Evolutionary conservation across 2,888 invertebrate species (phyloP).

Genomic region (Volucella bombylans): DNA sequence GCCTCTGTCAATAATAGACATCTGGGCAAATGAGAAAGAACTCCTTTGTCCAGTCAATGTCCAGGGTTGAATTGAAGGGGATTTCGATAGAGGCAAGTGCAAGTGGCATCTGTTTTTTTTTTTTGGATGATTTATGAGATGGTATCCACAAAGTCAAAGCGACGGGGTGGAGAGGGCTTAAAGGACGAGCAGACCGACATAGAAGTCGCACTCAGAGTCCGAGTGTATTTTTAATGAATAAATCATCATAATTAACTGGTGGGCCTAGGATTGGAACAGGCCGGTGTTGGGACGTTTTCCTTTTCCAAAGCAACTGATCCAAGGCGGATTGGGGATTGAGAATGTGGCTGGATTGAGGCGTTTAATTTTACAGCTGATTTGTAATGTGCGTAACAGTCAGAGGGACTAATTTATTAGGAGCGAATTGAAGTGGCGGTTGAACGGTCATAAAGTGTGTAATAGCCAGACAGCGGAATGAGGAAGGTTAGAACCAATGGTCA

Average conservation of each 20-base stretch:
- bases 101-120: constrained; percentile 30
- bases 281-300: too few relatives aligned
- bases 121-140: constrained; percentile 47
- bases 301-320: constrained; percentile 42
- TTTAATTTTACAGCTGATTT: constrained; percentile 57
- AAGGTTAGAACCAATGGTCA: constrained; percentile 61
- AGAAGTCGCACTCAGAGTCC: neutral
- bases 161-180: too few relatives aligned
- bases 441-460: constrained; percentile 40
- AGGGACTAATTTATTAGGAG: constrained; percentile 59
- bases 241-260: constrained; percentile 67
- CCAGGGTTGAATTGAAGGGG: neutral
- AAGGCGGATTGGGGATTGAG: constrained; percentile 24
- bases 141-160: neutral
- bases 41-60: constrained; percentile 53
- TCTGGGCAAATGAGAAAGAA: constrained; percentile 25
- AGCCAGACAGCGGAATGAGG: constrained; percentile 47
- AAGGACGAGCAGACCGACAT: neutral
- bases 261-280: constrained; percentile 12
- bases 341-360: constrained; percentile 46
- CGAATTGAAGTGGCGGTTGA: constrained; percentile 53
- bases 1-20: constrained; percentile 20
- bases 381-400: constrained; percentile 13
- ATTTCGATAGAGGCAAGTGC: constrained; percentile 3
- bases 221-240: constrained; percentile 47